Evolutionary conservation across 1,140 invertebrate species (phyloP).

Genomic region (Ips typographus): DNA sequence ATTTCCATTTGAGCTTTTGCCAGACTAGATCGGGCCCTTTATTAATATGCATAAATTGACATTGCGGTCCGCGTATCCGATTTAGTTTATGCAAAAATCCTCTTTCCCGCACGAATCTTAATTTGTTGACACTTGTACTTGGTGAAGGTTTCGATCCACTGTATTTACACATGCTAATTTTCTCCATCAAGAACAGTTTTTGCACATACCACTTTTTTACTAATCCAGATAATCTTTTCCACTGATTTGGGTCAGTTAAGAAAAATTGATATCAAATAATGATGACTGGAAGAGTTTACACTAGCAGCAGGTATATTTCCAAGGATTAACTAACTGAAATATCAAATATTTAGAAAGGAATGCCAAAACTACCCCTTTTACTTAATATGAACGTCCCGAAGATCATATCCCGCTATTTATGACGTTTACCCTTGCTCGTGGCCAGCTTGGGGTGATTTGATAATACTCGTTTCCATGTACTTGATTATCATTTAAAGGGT

Average conservation of each 20-base stretch:
- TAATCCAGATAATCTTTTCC: too few species aligned
- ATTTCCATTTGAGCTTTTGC: background rate
- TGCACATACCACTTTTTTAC: background rate
- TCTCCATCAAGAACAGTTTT: conserved; percentile 25
- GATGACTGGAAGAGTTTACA: too few species aligned
- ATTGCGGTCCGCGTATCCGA: conserved; percentile 25
- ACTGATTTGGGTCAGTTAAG: too few species aligned
- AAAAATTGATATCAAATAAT: too few species aligned
- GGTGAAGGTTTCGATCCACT: conserved; percentile 9
- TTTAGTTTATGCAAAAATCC: conserved; percentile 32
- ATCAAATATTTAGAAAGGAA: background rate
- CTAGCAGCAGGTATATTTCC: too few species aligned
- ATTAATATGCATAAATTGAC: conserved; percentile 38
- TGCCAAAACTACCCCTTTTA: conserved; percentile 20
- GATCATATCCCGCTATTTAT: conserved; percentile 35
- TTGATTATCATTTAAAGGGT: conserved; percentile 30
- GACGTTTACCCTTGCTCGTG: conserved; percentile 31
- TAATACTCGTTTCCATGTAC: conserved; percentile 33
- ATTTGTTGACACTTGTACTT: conserved; percentile 36
- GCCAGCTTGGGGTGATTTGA: conserved; percentile 33
- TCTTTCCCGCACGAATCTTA: conserved; percentile 27
- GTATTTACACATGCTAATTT: conserved; percentile 33
- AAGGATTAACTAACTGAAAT: too few species aligned
- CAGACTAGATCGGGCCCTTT: background rate
- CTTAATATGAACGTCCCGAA: conserved; percentile 25